These are phyloP conservation scores for Pocillopora grandis DNA, from an alignment of 92 coral and sea anemone genomes.

Conservation along the genomic window DNA sequence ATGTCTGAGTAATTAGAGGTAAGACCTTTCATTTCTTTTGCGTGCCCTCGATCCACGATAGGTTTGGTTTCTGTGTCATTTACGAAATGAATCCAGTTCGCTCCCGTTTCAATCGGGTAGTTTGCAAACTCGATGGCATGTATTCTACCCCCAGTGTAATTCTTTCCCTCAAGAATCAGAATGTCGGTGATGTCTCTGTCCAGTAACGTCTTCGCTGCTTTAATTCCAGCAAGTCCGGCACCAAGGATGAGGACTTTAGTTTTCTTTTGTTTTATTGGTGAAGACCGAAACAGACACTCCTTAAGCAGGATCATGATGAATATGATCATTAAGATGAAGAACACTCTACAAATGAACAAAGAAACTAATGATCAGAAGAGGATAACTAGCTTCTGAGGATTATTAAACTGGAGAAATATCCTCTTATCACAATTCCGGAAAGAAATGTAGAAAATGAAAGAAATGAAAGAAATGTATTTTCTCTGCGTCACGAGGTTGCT, in stretches of 20 bases:
- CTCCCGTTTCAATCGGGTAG: no score
- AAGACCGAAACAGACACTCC: not conserved
- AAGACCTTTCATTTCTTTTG: slow-evolving; percentile 25
- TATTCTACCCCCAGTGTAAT: slow-evolving; percentile 78
- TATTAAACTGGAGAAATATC: no score
- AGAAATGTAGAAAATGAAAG: no score
- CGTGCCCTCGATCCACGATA: slow-evolving; percentile 6
- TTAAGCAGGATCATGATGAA: no score
- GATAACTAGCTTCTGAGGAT: no score
- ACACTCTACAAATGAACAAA: not conserved
- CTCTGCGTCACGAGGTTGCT: no score
- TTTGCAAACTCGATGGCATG: slow-evolving; percentile 48
- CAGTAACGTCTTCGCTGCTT: slow-evolving; percentile 69
- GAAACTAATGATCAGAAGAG: not conserved
- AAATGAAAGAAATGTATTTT: no score
- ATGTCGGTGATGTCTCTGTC: slow-evolving; percentile 69
- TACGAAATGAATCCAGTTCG: slow-evolving; percentile 77
- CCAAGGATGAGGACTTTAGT: slow-evolving; percentile 76
- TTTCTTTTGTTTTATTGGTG: not conserved
- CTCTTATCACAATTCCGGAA: no score
- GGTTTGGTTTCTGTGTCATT: slow-evolving; percentile 47
- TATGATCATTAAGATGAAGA: no score
- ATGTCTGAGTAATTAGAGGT: slow-evolving; percentile 43
- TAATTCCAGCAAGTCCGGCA: slow-evolving; percentile 78
- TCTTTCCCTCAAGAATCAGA: slow-evolving; percentile 76